Conservation (phyloP, 2,797 vertebrate genomes). For the Myotis myotis region DNA sequence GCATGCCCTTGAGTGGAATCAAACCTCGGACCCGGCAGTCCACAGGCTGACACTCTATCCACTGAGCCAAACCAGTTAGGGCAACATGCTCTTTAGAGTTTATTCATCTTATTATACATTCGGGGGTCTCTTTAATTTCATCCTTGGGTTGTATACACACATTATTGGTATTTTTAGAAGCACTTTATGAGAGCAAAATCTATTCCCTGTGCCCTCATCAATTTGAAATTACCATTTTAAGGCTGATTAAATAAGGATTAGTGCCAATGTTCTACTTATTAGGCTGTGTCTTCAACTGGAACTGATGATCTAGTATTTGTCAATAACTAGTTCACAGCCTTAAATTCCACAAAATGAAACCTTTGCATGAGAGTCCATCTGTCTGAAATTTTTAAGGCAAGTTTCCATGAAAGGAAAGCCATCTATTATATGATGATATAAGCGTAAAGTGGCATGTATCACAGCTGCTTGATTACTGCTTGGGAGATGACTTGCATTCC, state of each 20-base stretch:
- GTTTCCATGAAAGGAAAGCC: conserved; percentile 82
- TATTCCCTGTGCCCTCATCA: conserved; percentile 88
- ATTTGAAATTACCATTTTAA: conserved; percentile 90
- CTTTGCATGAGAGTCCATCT: conserved; percentile 83
- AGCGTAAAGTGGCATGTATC: conserved; percentile 86
- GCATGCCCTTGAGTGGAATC: too few species aligned
- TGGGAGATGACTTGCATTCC: conserved; percentile 81
- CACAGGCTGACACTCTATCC: too few species aligned
- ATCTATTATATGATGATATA: conserved; percentile 85
- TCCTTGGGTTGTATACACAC: conserved; percentile 79
- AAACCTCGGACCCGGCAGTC: too few species aligned
- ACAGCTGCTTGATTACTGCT: conserved; percentile 87
- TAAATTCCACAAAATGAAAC: conserved; percentile 84
- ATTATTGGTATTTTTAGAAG: conserved; percentile 84
- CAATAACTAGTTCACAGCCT: conserved; percentile 87
- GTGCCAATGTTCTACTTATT: conserved; percentile 89
- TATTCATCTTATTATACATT: conserved; percentile 68
- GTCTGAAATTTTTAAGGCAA: conserved; percentile 82
- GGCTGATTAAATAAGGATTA: conserved; percentile 91
- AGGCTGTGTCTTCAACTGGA: conserved; percentile 87
- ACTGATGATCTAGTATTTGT: conserved; percentile 89
- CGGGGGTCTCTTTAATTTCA: conserved; percentile 81
- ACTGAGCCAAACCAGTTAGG: too few species aligned
- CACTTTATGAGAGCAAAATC: conserved; percentile 85
- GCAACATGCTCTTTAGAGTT: conserved; percentile 26